Evolutionary conservation across 1,140 invertebrate genomes (phyloP).

Genomic region (Thalassaphorura encarpata): DNA sequence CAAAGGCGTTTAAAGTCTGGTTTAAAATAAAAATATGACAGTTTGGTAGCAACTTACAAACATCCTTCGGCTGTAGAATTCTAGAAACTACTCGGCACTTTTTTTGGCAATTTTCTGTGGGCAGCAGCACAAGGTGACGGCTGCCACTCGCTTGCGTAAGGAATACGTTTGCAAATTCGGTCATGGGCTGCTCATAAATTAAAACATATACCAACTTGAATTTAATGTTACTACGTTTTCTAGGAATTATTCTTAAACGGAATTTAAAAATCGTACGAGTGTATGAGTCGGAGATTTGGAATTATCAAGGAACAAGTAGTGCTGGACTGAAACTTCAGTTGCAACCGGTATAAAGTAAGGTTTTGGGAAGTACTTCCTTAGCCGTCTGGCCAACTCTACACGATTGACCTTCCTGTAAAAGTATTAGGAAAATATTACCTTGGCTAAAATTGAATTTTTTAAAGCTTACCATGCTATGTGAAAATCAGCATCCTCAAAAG

Average conservation of each 20-base stretch:
- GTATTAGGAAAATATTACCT: neutral
- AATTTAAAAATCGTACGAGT: conserved; percentile 41
- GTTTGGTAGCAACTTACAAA: conserved; percentile 49
- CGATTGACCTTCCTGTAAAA: conserved; percentile 55
- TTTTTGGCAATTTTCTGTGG: conserved; percentile 53
- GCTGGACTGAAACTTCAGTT: conserved; percentile 56
- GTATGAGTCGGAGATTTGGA: conserved; percentile 46
- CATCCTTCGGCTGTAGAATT: conserved; percentile 51
- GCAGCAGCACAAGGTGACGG: conserved; percentile 51
- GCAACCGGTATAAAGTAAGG: conserved; percentile 47
- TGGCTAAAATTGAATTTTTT: neutral
- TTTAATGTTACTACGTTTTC: neutral
- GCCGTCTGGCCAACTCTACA: conserved; percentile 50
- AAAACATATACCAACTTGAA: neutral
- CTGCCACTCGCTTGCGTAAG: conserved; percentile 53
- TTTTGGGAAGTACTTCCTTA: conserved; percentile 50
- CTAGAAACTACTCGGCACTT: conserved; percentile 53
- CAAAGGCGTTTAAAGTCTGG: conserved; percentile 31
- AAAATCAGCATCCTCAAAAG: conserved; percentile 1
- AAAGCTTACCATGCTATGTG: conserved; percentile 11
- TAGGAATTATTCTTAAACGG: no score
- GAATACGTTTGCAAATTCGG: conserved; percentile 65
- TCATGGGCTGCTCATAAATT: conserved; percentile 46
- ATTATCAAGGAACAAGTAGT: conserved; percentile 59
- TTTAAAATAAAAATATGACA: neutral